Evolutionary conservation across 2,888 invertebrate genomes (phyloP), one percentile per base, ranked within the genome.

Genomic region (Biston betularia): DNA sequence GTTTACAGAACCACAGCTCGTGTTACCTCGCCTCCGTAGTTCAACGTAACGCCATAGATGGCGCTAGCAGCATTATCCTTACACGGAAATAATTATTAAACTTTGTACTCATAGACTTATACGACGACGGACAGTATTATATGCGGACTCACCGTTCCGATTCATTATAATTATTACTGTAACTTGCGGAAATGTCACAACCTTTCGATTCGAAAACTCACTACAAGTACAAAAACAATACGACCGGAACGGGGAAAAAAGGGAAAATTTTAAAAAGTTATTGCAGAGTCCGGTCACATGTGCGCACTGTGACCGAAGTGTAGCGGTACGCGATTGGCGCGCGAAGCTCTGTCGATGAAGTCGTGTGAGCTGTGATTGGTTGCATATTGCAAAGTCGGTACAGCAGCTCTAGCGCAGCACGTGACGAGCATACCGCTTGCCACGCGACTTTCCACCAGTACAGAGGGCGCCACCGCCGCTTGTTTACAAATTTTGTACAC

Each of bases 251-350:
- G 10, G 57, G 65, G 58, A 54, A 68, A 65, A 69, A 60, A 67
- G 67, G 72, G 72, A 77, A 66, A 65, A 62, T 64, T 49, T 35
- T 60, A 58, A 74, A 9, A 68, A 71, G 69, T 53, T 54, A 44
- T 34, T 48, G 35, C 79, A 75, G 73, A 77, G 78, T 78, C 79
- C 82, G 84, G 86, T 91, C 92, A 92, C 92, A 92, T 90, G 92
- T 91, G 89, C 85, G 84, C 83, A 84, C 86, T 82, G 77, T 79
- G 83, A 83, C 71, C 80, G 75, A 77, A 80, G 76, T 80, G 78
- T 79, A 79, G 69, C 76, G 78, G 76, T 75, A 72, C 67, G 73
- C 77, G 79, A 92, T 92, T 92, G 91, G 91, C 50, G 53, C 57
- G 71, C 48, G 56, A 15, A 5, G 38, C 54, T 63, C 63, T 42